phyloP scores from a whole-genome alignment of 2,113 vertebrate species.

The Neolamprologus kungweensis region DNA sequence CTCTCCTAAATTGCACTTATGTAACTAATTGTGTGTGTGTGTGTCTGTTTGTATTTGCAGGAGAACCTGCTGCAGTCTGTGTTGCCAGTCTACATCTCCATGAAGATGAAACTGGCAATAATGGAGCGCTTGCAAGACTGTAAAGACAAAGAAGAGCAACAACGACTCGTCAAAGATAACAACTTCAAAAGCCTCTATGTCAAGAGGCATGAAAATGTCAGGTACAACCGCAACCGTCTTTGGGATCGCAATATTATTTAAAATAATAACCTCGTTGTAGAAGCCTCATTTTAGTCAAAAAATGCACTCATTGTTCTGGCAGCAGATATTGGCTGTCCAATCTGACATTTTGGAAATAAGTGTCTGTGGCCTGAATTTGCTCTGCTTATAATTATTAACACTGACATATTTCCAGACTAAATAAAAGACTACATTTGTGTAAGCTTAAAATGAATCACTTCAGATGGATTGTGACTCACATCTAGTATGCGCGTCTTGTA shows the following conservation, averaged over 20 bases:
- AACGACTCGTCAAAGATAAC: conserved; percentile 84
- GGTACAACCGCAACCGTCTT: conserved; percentile 57
- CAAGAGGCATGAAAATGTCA: conserved; percentile 94
- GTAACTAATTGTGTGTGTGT: background rate
- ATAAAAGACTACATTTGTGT: background rate
- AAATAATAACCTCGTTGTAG: background rate
- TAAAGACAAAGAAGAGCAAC: conserved; percentile 79
- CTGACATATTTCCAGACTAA: background rate
- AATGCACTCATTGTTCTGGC: background rate
- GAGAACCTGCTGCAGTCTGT: conserved; percentile 95
- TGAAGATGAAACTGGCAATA: conserved; percentile 98
- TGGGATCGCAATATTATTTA: background rate
- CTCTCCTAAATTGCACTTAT: background rate
- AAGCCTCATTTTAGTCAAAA: background rate
- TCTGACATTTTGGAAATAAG: background rate
- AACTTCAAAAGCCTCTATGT: conserved; percentile 98
- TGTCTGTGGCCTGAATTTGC: background rate
- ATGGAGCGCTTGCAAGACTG: conserved; percentile 91
- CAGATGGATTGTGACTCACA: background rate
- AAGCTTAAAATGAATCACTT: background rate
- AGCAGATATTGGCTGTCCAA: background rate
- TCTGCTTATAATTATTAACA: background rate
- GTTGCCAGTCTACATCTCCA: conserved; percentile 93
- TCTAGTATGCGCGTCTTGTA: background rate
- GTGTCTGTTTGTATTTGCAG: conserved; percentile 45